Conservation (phyloP, 2,797 vertebrate genomes). For the Mormyrops attenuatus region DNA sequence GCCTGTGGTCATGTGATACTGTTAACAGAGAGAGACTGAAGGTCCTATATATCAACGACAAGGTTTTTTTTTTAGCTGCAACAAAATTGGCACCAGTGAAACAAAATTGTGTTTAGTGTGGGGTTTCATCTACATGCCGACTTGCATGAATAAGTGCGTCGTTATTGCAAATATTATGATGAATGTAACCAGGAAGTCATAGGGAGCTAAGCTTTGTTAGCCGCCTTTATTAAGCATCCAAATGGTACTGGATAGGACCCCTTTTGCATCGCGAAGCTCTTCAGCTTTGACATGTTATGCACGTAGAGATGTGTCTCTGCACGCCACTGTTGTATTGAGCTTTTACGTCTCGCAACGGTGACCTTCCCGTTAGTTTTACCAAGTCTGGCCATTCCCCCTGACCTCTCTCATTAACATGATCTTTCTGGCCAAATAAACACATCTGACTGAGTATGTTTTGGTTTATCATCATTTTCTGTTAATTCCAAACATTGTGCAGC, state of each 20-base stretch:
- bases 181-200: not conserved
- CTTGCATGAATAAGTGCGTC: not conserved
- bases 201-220: not conserved
- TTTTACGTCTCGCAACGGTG: not conserved
- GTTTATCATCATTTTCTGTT: not conserved
- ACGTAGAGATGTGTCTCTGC: not conserved
- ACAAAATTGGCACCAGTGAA: not conserved
- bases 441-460: not conserved
- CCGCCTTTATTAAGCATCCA: not conserved
- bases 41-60: not conserved
- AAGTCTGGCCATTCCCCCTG: not conserved
- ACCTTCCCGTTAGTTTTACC: not conserved
- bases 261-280: not conserved
- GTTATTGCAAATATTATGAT: not conserved
- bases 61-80: not conserved
- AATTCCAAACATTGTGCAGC: not conserved
- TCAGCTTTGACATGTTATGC: not conserved
- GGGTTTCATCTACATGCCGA: not conserved
- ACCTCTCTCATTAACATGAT: not conserved
- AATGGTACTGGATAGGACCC: not conserved
- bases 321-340: not conserved
- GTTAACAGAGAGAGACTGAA: not conserved
- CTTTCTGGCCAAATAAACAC: not conserved
- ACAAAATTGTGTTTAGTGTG: not conserved
- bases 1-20: not conserved